A percentile compares a stretch with the other conserved stretches of the same genome.
Conservation (phyloP, 1,140 invertebrate genomes). For the Proctacanthus coquilletti region DNA sequence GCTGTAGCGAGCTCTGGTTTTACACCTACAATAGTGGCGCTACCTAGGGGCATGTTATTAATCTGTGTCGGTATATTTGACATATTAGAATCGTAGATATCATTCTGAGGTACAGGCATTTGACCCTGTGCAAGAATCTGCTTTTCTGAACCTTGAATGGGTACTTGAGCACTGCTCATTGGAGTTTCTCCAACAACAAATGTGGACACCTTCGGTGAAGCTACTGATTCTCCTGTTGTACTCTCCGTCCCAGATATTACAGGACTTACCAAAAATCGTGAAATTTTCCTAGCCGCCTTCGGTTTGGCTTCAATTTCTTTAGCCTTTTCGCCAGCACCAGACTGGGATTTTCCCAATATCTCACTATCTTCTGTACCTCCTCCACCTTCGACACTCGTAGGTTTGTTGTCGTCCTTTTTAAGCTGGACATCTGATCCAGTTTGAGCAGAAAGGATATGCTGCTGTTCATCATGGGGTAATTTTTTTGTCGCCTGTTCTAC, state of each 20-base stretch:
- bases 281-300: conserved; percentile 51
- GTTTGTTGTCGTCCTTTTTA: conserved; percentile 24
- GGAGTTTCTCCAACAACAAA: neutral
- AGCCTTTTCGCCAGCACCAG: neutral
- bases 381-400: conserved; percentile 9
- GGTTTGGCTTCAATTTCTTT: conserved; percentile 1
- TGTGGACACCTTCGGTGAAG: neutral
- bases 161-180: neutral
- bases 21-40: too few species aligned
- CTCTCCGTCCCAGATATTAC: conserved; percentile 39
- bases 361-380: neutral
- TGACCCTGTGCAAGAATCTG: too few species aligned
- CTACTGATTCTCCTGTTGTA: neutral
- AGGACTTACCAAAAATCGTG: conserved; percentile 62
- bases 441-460: conserved; percentile 24
- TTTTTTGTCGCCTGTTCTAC: neutral
- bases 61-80: neutral
- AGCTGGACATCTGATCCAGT: conserved; percentile 16
- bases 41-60: too few species aligned
- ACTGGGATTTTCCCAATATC: neutral
- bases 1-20: too few species aligned
- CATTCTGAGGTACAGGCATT: too few species aligned
- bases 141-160: too few species aligned
- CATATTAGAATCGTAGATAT: too few species aligned
- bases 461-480: conserved; percentile 9